These are phyloP conservation scores for Caenorhabditis sulstoni DNA, from an alignment of 2,888 invertebrate genomes.

Conservation along the genomic window DNA sequence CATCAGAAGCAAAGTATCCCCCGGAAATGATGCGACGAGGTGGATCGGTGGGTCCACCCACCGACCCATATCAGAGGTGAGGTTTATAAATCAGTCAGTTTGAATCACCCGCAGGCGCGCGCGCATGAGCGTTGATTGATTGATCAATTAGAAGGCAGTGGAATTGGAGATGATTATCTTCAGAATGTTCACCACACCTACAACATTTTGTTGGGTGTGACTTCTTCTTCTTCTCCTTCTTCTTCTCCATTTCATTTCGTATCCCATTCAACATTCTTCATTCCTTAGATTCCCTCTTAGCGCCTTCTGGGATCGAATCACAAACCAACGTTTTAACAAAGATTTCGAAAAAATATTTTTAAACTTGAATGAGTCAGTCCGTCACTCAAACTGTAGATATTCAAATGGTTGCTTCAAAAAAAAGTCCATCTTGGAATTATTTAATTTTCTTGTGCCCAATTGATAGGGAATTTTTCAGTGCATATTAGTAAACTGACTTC, in stretches of 20 bases:
- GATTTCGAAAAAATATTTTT: no score
- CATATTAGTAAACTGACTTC: no score
- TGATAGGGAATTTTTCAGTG: no score
- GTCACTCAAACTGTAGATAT: no score
- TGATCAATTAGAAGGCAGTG: conserved; percentile 3
- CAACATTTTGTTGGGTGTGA: conserved; percentile 12
- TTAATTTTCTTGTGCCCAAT: no score
- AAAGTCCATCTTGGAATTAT: no score
- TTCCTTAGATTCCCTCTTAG: neutral
- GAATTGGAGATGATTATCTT: conserved; percentile 12
- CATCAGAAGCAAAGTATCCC: no score
- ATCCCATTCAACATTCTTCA: neutral
- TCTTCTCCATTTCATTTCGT: neutral
- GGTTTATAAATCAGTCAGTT: conserved; percentile 1
- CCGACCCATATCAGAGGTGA: conserved; percentile 58
- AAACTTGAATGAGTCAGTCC: no score
- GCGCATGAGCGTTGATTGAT: conserved; percentile 4
- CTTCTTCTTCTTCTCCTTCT: neutral
- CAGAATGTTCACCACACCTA: conserved; percentile 13
- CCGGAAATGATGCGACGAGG: conserved; percentile 57
- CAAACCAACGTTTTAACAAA: no score
- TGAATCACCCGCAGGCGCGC: neutral
- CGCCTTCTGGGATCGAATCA: no score
- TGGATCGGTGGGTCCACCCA: conserved; percentile 60
- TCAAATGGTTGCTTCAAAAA: no score